These are phyloP conservation scores for Ectobius pallidus DNA, from an alignment of 2,888 invertebrate genomes.

Conservation along the genomic window DNA sequence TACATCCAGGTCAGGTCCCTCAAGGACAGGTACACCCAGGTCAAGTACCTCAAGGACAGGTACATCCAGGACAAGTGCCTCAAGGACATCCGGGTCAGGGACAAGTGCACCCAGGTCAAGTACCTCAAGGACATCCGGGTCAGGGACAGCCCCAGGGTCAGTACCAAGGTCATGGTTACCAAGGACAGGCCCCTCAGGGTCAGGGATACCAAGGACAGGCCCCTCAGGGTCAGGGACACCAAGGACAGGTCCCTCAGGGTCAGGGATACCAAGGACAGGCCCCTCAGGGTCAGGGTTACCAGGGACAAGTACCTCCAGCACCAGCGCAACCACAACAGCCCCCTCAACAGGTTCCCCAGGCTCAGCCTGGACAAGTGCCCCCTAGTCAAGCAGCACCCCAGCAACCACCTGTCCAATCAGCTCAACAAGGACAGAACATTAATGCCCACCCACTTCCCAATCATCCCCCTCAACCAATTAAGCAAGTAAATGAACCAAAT, in stretches of 20 bases:
- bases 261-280: slow-evolving; percentile 41
- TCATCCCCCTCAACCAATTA: neutral
- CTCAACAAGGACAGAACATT: slow-evolving; percentile 43
- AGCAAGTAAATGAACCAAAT: neutral
- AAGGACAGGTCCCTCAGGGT: slow-evolving; percentile 45
- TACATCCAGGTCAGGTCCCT: slow-evolving; percentile 52
- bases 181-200: slow-evolving; percentile 46
- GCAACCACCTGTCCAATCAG: slow-evolving; percentile 42
- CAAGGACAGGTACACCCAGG: slow-evolving; percentile 47
- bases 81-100: slow-evolving; percentile 53
- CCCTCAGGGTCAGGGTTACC: slow-evolving; percentile 42
- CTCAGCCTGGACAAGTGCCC: slow-evolving; percentile 21
- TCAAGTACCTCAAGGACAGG: slow-evolving; percentile 45
- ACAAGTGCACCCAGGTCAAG: slow-evolving; percentile 45
- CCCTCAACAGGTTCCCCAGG: slow-evolving; percentile 43
- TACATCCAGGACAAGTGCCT: slow-evolving; percentile 46
- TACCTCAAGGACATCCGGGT: slow-evolving; percentile 46
- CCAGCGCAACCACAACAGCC: slow-evolving; percentile 38
- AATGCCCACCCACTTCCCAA: neutral
- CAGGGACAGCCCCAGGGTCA: slow-evolving; percentile 45
- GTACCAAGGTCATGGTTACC: slow-evolving; percentile 47
- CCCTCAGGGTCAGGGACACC: slow-evolving; percentile 46
- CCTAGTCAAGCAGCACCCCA: slow-evolving; percentile 43
- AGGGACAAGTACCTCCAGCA: slow-evolving; percentile 27
- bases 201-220: slow-evolving; percentile 45